phyloP scores from a whole-genome alignment of 1,140 invertebrate genomes.

The Arion vulgaris region DNA sequence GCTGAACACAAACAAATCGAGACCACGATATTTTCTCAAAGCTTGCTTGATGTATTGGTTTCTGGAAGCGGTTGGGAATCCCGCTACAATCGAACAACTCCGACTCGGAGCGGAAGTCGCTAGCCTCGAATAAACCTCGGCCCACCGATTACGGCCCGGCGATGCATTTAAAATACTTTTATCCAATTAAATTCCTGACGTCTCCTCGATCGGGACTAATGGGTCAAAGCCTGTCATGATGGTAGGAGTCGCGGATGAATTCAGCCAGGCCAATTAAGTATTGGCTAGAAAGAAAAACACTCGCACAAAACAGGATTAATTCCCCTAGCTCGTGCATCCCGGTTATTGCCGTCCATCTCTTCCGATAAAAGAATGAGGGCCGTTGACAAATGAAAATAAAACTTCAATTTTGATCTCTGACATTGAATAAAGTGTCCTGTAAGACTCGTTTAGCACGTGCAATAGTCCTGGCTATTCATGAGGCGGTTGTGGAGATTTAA shows the following conservation, averaged over 20 bases:
- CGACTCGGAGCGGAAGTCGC: slow-evolving; percentile 20
- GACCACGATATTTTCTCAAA: slow-evolving; percentile 6
- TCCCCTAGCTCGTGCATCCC: slow-evolving; percentile 37
- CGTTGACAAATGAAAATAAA: slow-evolving; percentile 40
- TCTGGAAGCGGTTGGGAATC: background rate
- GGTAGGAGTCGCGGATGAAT: slow-evolving; percentile 30
- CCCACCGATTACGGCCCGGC: slow-evolving; percentile 30
- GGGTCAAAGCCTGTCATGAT: slow-evolving; percentile 20
- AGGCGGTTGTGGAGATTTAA: background rate
- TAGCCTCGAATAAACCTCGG: slow-evolving; percentile 31
- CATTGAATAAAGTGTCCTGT: slow-evolving; percentile 27
- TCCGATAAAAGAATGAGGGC: slow-evolving; percentile 26
- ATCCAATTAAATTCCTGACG: slow-evolving; percentile 41
- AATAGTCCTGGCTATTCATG: background rate
- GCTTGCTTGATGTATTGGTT: slow-evolving; percentile 36
- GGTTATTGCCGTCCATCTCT: slow-evolving; percentile 37
- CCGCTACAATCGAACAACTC: slow-evolving; percentile 13
- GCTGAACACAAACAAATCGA: slow-evolving; percentile 37
- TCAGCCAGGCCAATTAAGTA: slow-evolving; percentile 34
- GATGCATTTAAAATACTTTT: slow-evolving; percentile 44
- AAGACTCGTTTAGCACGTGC: slow-evolving; percentile 34
- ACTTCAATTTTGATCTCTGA: slow-evolving; percentile 38
- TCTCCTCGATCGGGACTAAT: slow-evolving; percentile 28
- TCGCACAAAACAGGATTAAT: slow-evolving; percentile 40
- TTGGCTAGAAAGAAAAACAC: slow-evolving; percentile 15